Conservation (phyloP, 64 coral and sea anemone species). For the Acropora tenuis region DNA sequence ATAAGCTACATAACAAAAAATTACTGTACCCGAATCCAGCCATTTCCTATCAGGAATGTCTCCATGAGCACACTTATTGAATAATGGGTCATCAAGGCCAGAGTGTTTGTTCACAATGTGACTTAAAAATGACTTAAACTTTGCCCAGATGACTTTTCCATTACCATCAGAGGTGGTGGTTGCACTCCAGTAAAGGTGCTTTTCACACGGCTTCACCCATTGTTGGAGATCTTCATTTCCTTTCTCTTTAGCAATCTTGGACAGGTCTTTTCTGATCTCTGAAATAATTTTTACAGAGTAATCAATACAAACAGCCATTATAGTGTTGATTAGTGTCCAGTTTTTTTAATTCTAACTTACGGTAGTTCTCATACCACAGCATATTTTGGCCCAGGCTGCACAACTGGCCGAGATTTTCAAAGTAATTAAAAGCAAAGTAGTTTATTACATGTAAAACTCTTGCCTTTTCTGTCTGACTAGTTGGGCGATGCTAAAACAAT, state of each 20-base stretch:
- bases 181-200: background rate
- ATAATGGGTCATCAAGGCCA: background rate
- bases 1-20: background rate
- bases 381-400: background rate
- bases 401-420: background rate
- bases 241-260: background rate
- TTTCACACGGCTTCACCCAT: background rate
- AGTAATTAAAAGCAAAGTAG: background rate
- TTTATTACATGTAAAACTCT: background rate
- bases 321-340: background rate
- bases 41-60: background rate
- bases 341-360: background rate
- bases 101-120: background rate
- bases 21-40: background rate
- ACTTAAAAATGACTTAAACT: background rate
- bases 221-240: background rate
- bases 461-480: no score
- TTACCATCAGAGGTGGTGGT: background rate
- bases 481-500: no score
- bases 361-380: background rate
- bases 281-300: background rate
- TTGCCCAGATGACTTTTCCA: background rate
- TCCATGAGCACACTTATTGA: background rate
- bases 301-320: background rate
- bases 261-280: background rate